phyloP scores from a whole-genome alignment of 2,113 vertebrate species.

The Charadrius vociferus region DNA sequence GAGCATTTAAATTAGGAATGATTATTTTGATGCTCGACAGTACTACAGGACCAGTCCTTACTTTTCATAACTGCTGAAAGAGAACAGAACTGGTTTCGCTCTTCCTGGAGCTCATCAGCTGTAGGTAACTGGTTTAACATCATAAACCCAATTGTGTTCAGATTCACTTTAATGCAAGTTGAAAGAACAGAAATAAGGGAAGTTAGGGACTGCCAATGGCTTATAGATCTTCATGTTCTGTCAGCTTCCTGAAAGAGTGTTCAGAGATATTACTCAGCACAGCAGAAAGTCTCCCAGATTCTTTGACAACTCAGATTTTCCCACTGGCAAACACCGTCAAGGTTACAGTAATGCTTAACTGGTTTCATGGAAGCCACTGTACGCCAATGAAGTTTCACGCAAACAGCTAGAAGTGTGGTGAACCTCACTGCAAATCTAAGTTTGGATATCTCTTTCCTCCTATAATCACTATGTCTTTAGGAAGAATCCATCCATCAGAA shows the following conservation, averaged over 20 bases:
- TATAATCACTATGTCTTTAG: neutral
- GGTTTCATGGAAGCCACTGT: neutral
- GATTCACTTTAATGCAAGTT: neutral
- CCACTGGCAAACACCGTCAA: neutral
- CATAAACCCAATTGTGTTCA: neutral
- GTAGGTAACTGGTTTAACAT: neutral
- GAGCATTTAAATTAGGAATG: neutral
- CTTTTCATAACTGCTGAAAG: neutral
- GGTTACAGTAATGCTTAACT: neutral
- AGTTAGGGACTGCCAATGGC: neutral
- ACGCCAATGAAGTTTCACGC: neutral
- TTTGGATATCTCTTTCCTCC: neutral
- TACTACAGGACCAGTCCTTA: neutral
- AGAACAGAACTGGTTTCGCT: neutral
- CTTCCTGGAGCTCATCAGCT: neutral
- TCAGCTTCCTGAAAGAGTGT: neutral
- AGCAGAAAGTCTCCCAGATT: neutral
- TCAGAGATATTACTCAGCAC: neutral
- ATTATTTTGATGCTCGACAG: neutral
- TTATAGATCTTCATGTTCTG: neutral
- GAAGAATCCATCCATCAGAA: neutral
- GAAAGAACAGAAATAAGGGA: neutral
- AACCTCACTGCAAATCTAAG: neutral
- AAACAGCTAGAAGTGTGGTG: neutral
- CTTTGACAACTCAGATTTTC: neutral